Conservation (phyloP, 2,888 invertebrate genomes). For the Sphaerophoria rueppellii region DNA sequence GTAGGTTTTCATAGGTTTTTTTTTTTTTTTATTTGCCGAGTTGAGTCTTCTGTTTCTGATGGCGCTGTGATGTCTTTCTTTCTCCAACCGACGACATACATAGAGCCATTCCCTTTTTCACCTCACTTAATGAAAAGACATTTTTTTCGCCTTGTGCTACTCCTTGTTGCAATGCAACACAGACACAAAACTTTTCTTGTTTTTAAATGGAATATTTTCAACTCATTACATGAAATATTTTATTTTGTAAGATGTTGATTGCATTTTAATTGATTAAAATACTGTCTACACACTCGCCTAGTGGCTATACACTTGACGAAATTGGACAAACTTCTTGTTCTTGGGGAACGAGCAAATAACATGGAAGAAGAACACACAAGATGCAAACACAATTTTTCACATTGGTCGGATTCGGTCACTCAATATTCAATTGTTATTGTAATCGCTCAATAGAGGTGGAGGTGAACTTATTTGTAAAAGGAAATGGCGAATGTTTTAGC, state of each 20-base stretch:
- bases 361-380: constrained; percentile 53
- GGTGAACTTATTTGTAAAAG: constrained; percentile 45
- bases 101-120: constrained; percentile 74
- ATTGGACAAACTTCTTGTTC: neutral
- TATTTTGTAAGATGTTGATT: constrained; percentile 46
- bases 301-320: neutral
- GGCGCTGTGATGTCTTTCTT: constrained; percentile 48
- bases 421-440: constrained; percentile 11
- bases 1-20: constrained; percentile 36
- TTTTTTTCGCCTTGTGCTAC: constrained; percentile 68
- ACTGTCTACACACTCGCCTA: neutral
- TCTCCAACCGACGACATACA: constrained; percentile 62
- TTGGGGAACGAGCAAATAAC: constrained; percentile 30
- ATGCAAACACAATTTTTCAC: constrained; percentile 62
- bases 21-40: constrained; percentile 66
- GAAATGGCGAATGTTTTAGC: constrained; percentile 43
- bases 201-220: constrained; percentile 29
- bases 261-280: constrained; percentile 45
- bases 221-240: constrained; percentile 60
- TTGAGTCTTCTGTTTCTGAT: constrained; percentile 53
- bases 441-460: constrained; percentile 51
- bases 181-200: constrained; percentile 9
- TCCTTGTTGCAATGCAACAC: constrained; percentile 58
- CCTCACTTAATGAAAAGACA: constrained; percentile 76
- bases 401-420: constrained; percentile 6